A percentile compares a stretch with the other conserved stretches of the same genome.
These are phyloP conservation scores for Drosophila suzukii DNA, from an alignment of 1,140 invertebrate genomes.

Conservation along the genomic window DNA sequence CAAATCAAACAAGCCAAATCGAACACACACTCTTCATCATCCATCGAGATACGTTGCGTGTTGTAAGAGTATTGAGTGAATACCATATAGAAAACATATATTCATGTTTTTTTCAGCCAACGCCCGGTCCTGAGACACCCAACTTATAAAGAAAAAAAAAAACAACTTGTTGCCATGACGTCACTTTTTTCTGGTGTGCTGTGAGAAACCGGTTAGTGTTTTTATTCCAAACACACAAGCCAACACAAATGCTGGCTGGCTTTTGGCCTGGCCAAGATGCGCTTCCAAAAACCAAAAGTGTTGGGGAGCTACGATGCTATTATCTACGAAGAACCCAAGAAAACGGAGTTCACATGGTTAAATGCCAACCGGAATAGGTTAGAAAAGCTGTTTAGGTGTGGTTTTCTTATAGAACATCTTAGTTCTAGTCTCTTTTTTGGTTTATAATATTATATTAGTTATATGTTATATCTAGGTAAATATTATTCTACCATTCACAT, in stretches of 20 bases:
- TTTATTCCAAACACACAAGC: conserved; percentile 39
- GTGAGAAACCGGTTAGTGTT: conserved; percentile 65
- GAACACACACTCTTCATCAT: conserved; percentile 45
- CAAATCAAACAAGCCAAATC: conserved; percentile 63
- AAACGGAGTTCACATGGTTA: background rate
- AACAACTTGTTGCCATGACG: conserved; percentile 76
- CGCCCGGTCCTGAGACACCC: conserved; percentile 44
- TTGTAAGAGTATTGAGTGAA: conserved; percentile 6
- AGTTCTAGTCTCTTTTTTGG: background rate
- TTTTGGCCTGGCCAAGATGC: conserved; percentile 33
- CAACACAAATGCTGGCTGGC: conserved; percentile 26
- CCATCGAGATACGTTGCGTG: conserved; percentile 21
- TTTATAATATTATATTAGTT: background rate
- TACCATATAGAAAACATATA: conserved; percentile 3
- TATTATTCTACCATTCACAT: conserved; percentile 2
- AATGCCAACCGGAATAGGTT: conserved; percentile 17
- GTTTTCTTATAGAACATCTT: background rate
- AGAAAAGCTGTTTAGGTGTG: background rate
- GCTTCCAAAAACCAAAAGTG: conserved; percentile 16
- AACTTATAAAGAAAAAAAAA: conserved; percentile 6
- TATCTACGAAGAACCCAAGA: conserved; percentile 7
- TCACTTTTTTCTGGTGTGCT: conserved; percentile 45
- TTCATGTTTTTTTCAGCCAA: conserved; percentile 49
- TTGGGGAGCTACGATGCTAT: conserved; percentile 5
- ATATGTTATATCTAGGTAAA: background rate